Evolutionary conservation across 2,888 invertebrate genomes (phyloP).

Genomic region (Prosopocoilus inquinatus): DNA sequence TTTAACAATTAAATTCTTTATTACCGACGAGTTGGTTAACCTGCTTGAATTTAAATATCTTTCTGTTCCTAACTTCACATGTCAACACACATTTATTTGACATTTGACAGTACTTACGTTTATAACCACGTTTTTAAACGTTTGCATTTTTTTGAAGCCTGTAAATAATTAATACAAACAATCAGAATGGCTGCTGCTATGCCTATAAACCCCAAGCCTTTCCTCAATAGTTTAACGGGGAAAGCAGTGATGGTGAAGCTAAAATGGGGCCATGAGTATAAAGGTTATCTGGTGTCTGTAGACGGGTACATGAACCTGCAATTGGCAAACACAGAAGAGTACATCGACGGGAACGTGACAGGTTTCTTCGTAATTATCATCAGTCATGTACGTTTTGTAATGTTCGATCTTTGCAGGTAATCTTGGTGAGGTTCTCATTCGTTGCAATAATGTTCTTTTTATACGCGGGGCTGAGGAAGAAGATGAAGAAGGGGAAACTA

Average conservation of each 20-base stretch:
- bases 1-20: too few species aligned
- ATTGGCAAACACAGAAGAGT: conserved; percentile 96
- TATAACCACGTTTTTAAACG: conserved; percentile 3
- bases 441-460: conserved; percentile 96
- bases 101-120: conserved; percentile 12
- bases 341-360: conserved; percentile 86
- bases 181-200: conserved; percentile 74
- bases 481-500: conserved; percentile 96
- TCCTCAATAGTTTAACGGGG: conserved; percentile 95
- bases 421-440: conserved; percentile 93
- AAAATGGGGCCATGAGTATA: conserved; percentile 99
- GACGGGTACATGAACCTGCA: conserved; percentile 99
- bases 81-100: conserved; percentile 16
- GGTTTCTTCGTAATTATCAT: conserved; percentile 54
- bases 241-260: conserved; percentile 97
- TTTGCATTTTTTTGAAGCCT: conserved; percentile 5
- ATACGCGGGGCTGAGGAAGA: conserved; percentile 94
- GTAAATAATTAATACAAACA: conserved; percentile 7
- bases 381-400: neutral
- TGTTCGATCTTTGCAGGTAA: conserved; percentile 57
- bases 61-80: conserved; percentile 13
- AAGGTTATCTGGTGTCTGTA: conserved; percentile 95
- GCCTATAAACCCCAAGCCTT: conserved; percentile 99
- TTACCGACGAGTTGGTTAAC: too few species aligned
- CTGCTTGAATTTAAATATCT: neutral